Conservation (phyloP, 2,113 vertebrate species). For the Brachypodius melanocephalos region DNA sequence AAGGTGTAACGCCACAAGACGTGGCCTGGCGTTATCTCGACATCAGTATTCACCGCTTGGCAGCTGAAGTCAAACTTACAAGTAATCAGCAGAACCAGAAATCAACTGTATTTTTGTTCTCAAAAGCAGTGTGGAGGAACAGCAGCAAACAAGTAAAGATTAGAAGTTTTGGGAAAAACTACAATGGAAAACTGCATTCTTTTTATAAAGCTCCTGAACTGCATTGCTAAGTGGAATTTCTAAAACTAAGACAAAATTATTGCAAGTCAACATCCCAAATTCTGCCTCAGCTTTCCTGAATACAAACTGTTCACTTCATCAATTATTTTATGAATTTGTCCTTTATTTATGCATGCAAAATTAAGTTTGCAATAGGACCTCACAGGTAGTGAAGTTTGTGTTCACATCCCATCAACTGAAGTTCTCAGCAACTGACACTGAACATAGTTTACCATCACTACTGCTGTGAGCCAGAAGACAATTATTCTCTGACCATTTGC, state of each 20-base stretch:
- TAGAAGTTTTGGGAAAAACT: neutral
- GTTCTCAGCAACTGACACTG: neutral
- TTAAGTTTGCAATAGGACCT: neutral
- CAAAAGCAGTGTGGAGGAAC: neutral
- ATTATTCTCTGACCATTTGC: neutral
- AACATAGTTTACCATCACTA: neutral
- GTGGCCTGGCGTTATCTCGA: neutral
- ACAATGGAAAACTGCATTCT: neutral
- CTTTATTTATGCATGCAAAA: neutral
- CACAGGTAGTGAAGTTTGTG: neutral
- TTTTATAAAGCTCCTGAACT: neutral
- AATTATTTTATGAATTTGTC: neutral
- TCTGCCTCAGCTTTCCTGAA: neutral
- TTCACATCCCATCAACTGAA: neutral
- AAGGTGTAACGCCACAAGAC: neutral
- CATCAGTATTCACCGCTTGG: neutral
- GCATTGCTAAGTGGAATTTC: neutral
- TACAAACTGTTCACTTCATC: neutral
- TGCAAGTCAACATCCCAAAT: neutral
- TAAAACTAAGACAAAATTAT: neutral
- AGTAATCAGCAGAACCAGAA: slow-evolving; percentile 34
- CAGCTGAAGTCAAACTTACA: neutral
- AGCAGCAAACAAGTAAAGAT: neutral
- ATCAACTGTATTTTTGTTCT: slow-evolving; percentile 28
- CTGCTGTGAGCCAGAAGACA: neutral